Base-by-base conservation (phyloP, 2,797 vertebrate genomes). In the Aphelocoma californica region DNA sequence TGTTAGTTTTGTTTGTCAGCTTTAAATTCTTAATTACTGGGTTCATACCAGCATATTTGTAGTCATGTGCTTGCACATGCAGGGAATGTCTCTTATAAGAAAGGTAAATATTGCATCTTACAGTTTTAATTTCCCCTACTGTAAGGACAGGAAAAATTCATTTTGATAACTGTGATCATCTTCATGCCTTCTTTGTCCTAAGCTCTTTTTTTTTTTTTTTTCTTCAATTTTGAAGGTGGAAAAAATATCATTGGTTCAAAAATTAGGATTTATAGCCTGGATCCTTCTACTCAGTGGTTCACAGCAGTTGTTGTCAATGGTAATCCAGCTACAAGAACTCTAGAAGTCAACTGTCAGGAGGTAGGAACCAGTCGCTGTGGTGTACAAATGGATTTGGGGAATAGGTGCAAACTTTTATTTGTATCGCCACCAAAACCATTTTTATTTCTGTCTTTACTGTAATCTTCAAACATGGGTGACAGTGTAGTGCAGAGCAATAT, bases 261-360 rank as follows among this genome's bases (percentile, higher is more conserved):
- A 97, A 97, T 98, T 24, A 98, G 97, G 92, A 98, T 98, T 92
- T 98, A 98, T 78, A 98, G 98, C 90, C 96, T 98, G 96, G 97
- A 98, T 78, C 98, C 98, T 50, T 98, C 98, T 26, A 98, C 97
- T 64, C 98, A 98, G 92, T 98, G 98, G 98, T 98, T 98, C 95
- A 97, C 97, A 77, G 98, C 98, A 73, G 97, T 97, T 18, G 95
- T 98, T 91, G 95, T 98, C 62, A 98, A 98, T 90, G 97, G 98
- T 36, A 98, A 98, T 86, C 96, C 97, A 88, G 54, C 96, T 57
- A 97, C 96, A 28, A 97, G 98, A 92, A 98, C 97, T 58, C 96
- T 98, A 31, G 97, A 98, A 79, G 97, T 98, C 88, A 97, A 97
- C 93, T 98, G 98, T 85, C 97, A 98, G 86, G 97, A 98, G 98